Percentiles rank a stretch among this genome's conserved stretches.
Evolutionary conservation across 2,797 vertebrate genomes (phyloP).

Genomic region (Girardinus metallicus): DNA sequence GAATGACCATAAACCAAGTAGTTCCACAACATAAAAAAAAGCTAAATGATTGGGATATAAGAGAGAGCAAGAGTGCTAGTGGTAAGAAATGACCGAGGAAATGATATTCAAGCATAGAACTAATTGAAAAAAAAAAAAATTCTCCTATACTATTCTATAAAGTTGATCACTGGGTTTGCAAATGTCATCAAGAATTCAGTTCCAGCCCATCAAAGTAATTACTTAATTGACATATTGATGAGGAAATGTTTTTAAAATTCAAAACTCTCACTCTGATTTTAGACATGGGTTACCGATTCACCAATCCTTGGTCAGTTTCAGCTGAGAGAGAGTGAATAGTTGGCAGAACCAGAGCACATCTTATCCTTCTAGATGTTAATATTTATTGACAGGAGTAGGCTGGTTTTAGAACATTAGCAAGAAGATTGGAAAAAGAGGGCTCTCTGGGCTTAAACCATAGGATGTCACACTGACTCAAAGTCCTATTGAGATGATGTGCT

Average conservation of each 20-base stretch:
- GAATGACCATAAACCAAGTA: not conserved
- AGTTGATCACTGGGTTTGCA: not conserved
- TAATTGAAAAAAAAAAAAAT: not conserved
- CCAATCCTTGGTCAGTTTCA: conserved; percentile 57
- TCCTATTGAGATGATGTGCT: conserved; percentile 81
- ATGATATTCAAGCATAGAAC: not conserved
- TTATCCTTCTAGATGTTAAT: conserved; percentile 75
- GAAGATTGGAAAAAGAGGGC: conserved; percentile 67
- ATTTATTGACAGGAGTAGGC: conserved; percentile 76
- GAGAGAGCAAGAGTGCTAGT: not conserved
- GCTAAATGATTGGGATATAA: too few species aligned
- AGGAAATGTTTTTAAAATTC: conserved; percentile 31
- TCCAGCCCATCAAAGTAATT: not conserved
- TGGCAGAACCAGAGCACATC: conserved; percentile 63
- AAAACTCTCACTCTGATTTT: conserved; percentile 29
- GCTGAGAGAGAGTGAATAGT: conserved; percentile 61
- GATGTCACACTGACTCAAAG: conserved; percentile 75
- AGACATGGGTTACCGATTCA: conserved; percentile 54
- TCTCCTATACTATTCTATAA: not conserved
- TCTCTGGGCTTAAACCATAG: conserved; percentile 72
- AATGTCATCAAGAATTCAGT: not conserved
- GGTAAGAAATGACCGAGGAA: not conserved
- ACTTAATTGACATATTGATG: conserved; percentile 19
- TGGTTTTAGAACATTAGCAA: conserved; percentile 79
- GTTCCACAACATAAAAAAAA: not conserved